Conservation (phyloP, 2,888 invertebrate species). For the Teleiodes luculella region DNA sequence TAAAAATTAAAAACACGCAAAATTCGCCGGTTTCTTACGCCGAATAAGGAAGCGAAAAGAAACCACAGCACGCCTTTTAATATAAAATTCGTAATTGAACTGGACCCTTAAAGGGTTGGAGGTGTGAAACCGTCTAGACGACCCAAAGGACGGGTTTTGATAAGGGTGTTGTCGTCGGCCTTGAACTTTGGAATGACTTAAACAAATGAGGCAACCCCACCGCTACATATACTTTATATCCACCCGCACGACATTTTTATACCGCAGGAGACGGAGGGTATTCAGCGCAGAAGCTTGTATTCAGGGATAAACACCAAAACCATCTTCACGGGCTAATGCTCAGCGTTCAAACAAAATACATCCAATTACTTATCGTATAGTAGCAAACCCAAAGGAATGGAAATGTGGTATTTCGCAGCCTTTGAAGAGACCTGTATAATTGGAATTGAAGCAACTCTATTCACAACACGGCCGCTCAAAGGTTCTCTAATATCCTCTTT, state of each 20-base stretch:
- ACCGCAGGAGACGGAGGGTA: conserved; percentile 29
- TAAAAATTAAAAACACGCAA: too few species aligned
- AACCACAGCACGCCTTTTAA: conserved; percentile 31
- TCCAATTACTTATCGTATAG: conserved; percentile 57
- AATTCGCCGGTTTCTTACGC: too few species aligned
- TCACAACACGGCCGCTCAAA: conserved; percentile 35
- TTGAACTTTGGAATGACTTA: conserved; percentile 72
- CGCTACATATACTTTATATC: conserved; percentile 28
- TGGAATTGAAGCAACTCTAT: conserved; percentile 41
- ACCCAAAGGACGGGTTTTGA: conserved; percentile 70
- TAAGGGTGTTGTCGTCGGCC: conserved; percentile 71
- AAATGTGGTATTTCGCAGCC: conserved; percentile 41
- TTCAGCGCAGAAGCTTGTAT: conserved; percentile 38
- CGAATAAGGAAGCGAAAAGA: background rate
- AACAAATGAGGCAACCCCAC: conserved; percentile 66
- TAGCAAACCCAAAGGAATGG: conserved; percentile 43
- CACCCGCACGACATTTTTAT: conserved; percentile 26
- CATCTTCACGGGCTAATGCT: conserved; percentile 51
- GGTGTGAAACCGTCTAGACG: conserved; percentile 76
- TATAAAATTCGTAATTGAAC: conserved; percentile 58
- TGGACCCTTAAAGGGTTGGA: conserved; percentile 66
- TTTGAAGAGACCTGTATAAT: conserved; percentile 50
- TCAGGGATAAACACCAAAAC: conserved; percentile 39
- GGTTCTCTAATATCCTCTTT: conserved; percentile 27
- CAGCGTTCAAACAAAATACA: conserved; percentile 54